Evolutionary conservation across 2,888 invertebrate genomes (phyloP).

Genomic region (Ecliptopera silaceata): DNA sequence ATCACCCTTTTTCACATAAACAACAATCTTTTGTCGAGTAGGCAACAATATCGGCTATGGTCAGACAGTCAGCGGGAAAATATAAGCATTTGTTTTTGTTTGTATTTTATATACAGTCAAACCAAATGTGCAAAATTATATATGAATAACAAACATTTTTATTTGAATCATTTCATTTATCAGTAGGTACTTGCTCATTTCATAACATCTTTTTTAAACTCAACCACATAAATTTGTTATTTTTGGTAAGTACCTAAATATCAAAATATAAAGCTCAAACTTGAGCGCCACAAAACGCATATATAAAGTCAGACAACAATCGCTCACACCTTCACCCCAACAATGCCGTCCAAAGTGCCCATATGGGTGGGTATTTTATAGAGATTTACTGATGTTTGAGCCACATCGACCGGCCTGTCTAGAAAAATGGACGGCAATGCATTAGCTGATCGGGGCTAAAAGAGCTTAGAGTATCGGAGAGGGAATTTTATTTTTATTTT

Average conservation of each 20-base stretch:
- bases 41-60: constrained; percentile 23
- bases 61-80: constrained; percentile 11
- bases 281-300: neutral
- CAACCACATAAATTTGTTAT: too few species aligned
- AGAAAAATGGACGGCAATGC: constrained; percentile 68
- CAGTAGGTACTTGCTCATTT: too few species aligned
- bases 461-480: constrained; percentile 54
- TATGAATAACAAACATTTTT: too few species aligned
- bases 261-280: too few species aligned
- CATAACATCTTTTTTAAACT: too few species aligned
- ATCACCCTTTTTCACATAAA: constrained; percentile 34
- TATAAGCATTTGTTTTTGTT: neutral
- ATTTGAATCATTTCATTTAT: too few species aligned
- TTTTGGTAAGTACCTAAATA: too few species aligned
- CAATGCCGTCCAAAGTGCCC: constrained; percentile 48
- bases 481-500: constrained; percentile 51
- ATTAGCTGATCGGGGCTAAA: constrained; percentile 62
- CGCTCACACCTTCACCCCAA: constrained; percentile 34
- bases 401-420: constrained; percentile 58
- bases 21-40: constrained; percentile 30
- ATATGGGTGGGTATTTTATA: constrained; percentile 56
- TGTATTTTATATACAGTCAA: neutral
- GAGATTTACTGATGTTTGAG: constrained; percentile 67
- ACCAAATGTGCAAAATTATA: too few species aligned
- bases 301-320: neutral